Percentiles rank a stretch among this genome's conserved stretches.
Evolutionary conservation across 2,113 vertebrate genomes (phyloP).

Genomic region (Ovibos moschatus): DNA sequence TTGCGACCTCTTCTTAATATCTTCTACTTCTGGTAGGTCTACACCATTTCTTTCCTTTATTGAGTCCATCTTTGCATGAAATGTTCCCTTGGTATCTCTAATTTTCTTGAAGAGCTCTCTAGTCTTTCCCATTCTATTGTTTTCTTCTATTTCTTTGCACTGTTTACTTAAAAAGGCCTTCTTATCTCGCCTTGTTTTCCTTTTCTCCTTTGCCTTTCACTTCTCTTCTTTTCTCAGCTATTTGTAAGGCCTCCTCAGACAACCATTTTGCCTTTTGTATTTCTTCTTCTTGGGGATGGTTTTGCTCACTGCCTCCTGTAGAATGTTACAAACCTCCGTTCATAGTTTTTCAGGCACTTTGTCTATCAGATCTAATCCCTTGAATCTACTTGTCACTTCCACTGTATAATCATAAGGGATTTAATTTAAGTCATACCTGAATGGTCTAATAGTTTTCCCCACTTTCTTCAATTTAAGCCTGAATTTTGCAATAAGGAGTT

Average conservation of each 20-base stretch:
- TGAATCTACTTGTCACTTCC: not conserved
- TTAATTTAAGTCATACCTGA: not conserved
- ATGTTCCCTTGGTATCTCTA: not conserved
- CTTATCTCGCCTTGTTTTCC: not conserved
- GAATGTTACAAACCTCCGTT: not conserved
- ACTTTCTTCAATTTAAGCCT: not conserved
- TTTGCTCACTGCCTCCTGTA: not conserved
- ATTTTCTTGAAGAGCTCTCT: not conserved
- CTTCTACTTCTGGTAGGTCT: not conserved
- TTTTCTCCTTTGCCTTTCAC: not conserved
- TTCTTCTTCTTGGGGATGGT: not conserved
- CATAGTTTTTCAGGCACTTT: not conserved
- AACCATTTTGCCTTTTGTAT: not conserved
- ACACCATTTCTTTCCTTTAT: not conserved
- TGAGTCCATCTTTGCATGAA: not conserved
- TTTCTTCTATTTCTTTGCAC: not conserved
- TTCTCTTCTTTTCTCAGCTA: not conserved
- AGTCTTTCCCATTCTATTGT: not conserved
- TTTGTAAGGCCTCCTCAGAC: not conserved
- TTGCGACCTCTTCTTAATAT: not conserved
- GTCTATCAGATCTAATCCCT: not conserved
- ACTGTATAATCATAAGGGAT: not conserved
- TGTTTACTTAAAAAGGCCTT: not conserved
- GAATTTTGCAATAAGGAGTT: not conserved
- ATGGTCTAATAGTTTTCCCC: not conserved